A percentile compares a stretch with the other conserved stretches of the same genome.
Conservation (phyloP, 1,140 invertebrate genomes). For the Charaxes varanes region DNA sequence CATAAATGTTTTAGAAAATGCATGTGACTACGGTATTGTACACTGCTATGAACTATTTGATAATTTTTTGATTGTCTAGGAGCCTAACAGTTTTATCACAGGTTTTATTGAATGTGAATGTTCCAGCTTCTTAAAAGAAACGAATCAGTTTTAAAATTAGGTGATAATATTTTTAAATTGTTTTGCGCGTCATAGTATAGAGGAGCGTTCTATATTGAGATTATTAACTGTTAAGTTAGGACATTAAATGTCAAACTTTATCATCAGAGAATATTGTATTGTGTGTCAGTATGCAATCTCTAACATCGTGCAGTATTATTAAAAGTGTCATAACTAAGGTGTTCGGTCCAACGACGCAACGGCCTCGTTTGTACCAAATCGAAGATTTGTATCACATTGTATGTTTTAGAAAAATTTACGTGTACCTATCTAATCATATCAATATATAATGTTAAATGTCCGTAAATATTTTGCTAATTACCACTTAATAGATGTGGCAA, state of each 20-base stretch:
- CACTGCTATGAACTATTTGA: conserved; percentile 7
- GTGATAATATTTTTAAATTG: conserved; percentile 18
- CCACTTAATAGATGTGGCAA: conserved; percentile 29
- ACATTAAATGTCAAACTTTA: conserved; percentile 51
- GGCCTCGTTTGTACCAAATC: conserved; percentile 39
- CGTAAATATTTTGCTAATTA: conserved; percentile 34
- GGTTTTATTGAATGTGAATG: conserved; percentile 15
- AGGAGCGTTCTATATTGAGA: conserved; percentile 35
- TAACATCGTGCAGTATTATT: conserved; percentile 53
- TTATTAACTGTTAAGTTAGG: conserved; percentile 53
- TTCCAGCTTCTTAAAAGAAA: conserved; percentile 17
- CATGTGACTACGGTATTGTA: conserved; percentile 9
- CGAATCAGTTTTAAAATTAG: conserved; percentile 12
- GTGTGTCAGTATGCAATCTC: conserved; percentile 18
- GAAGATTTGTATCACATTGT: conserved; percentile 39
- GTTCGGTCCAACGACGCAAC: conserved; percentile 30
- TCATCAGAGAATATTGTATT: conserved; percentile 31
- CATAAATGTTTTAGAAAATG: conserved; percentile 11
- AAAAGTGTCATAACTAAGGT: conserved; percentile 22
- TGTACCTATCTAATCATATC: conserved; percentile 52
- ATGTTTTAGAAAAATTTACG: conserved; percentile 57
- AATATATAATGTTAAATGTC: conserved; percentile 35
- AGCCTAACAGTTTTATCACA: conserved; percentile 19
- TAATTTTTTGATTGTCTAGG: conserved; percentile 16
- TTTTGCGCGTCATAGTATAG: conserved; percentile 16